Conservation (phyloP, 64 coral and sea anemone genomes). For the Pocillopora damicornis region DNA sequence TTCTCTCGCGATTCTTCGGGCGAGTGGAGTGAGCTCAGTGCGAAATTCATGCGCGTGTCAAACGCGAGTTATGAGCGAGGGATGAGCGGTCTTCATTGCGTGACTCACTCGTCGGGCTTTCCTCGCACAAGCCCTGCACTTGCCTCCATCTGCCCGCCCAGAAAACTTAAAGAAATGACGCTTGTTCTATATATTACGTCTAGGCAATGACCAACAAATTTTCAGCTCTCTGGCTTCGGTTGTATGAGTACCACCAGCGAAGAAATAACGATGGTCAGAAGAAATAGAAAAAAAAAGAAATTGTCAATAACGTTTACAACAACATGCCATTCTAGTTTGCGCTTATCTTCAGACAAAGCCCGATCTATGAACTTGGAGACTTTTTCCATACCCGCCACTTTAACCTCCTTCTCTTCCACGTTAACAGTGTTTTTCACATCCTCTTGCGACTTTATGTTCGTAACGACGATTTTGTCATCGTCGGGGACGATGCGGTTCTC, state of each 20-base stretch:
- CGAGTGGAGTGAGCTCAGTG: too few relatives aligned
- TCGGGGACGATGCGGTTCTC: conserved; percentile 25
- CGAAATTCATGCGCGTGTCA: too few relatives aligned
- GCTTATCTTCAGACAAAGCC: conserved; percentile 15
- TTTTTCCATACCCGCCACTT: conserved; percentile 41
- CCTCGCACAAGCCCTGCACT: too few relatives aligned
- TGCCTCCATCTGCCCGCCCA: too few relatives aligned
- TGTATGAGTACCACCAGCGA: conserved; percentile 35
- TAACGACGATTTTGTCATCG: neutral
- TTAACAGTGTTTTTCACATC: neutral
- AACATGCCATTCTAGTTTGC: conserved; percentile 64
- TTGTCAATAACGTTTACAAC: conserved; percentile 62
- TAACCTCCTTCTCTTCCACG: conserved; percentile 8
- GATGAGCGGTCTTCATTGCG: too few relatives aligned
- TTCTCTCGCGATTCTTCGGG: too few relatives aligned
- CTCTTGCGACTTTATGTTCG: neutral
- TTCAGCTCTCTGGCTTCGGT: conserved; percentile 5
- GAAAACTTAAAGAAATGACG: too few relatives aligned
- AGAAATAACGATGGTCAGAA: conserved; percentile 53
- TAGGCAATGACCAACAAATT: neutral
- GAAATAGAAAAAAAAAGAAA: conserved; percentile 66
- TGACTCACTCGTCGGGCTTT: too few relatives aligned
- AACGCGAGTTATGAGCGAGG: too few relatives aligned
- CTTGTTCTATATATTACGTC: neutral
- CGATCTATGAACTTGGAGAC: conserved; percentile 37